Conservation (phyloP, 2,888 invertebrate species). For the Nomada ferruginata region DNA sequence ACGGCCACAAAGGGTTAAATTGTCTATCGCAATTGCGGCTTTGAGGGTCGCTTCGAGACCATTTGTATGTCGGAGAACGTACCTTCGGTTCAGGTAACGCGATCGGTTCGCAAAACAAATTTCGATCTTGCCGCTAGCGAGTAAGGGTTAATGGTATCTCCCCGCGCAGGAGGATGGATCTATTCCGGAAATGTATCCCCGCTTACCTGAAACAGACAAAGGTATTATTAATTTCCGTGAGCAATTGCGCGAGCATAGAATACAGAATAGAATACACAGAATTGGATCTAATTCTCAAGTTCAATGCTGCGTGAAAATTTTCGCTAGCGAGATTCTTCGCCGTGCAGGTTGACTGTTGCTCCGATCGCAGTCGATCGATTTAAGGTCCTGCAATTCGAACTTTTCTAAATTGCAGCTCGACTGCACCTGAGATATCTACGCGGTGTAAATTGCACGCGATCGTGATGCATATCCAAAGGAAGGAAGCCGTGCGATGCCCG, state of each 20-base stretch:
- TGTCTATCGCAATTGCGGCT: slow-evolving; percentile 19
- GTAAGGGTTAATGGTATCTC: slow-evolving; percentile 41
- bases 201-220: slow-evolving; percentile 61
- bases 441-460: slow-evolving; percentile 34
- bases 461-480: slow-evolving; percentile 51
- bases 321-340: too few species aligned
- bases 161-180: not conserved
- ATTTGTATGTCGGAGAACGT: slow-evolving; percentile 24
- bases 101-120: slow-evolving; percentile 23
- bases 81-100: slow-evolving; percentile 43
- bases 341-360: not conserved
- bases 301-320: too few species aligned
- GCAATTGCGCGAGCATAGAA: not conserved
- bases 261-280: too few species aligned
- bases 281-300: too few species aligned
- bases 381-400: too few species aligned
- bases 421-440: not conserved
- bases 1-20: slow-evolving; percentile 39
- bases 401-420: not conserved
- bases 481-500: slow-evolving; percentile 43
- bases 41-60: not conserved
- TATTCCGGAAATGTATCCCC: not conserved
- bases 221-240: not conserved
- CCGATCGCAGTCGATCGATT: too few species aligned
- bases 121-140: not conserved